Conservation (phyloP, 2,888 invertebrate species). For the Diarsia dahlii region DNA sequence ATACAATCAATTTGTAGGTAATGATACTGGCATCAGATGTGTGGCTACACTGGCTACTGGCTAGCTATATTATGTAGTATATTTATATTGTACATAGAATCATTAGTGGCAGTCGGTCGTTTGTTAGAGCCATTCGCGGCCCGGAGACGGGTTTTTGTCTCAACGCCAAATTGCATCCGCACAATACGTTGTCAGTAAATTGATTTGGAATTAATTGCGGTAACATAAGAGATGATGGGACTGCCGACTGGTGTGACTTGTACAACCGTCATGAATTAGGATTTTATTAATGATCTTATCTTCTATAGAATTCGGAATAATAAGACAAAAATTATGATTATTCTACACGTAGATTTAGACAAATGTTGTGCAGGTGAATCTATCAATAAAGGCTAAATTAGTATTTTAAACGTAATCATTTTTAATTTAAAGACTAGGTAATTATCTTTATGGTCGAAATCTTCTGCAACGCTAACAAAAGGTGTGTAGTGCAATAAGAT, state of each 20-base stretch:
- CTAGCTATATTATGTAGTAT: conserved; percentile 58
- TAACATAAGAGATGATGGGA: conserved; percentile 68
- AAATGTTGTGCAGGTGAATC: conserved; percentile 23
- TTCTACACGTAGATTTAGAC: neutral
- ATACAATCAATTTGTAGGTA: conserved; percentile 62
- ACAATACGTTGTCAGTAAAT: conserved; percentile 87
- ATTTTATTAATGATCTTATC: conserved; percentile 40
- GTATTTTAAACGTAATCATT: neutral
- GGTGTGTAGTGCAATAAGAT: neutral
- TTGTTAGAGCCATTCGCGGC: conserved; percentile 88
- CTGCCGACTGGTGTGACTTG: conserved; percentile 62
- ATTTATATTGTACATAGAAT: conserved; percentile 79
- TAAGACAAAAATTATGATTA: conserved; percentile 5
- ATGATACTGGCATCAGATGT: conserved; percentile 56
- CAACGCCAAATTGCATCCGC: conserved; percentile 89
- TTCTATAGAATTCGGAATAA: conserved; percentile 24
- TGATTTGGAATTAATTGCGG: conserved; percentile 88
- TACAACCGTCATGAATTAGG: conserved; percentile 49
- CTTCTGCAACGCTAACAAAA: too few species aligned
- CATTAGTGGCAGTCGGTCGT: conserved; percentile 90
- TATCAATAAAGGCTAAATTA: conserved; percentile 7
- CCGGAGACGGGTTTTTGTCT: conserved; percentile 89
- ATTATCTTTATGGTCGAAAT: neutral
- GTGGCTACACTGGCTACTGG: conserved; percentile 56
- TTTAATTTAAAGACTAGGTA: neutral